A percentile compares a stretch with the other conserved stretches of the same genome.
Conservation (phyloP, 2,888 invertebrate genomes). For the Caenorhabditis afra region DNA sequence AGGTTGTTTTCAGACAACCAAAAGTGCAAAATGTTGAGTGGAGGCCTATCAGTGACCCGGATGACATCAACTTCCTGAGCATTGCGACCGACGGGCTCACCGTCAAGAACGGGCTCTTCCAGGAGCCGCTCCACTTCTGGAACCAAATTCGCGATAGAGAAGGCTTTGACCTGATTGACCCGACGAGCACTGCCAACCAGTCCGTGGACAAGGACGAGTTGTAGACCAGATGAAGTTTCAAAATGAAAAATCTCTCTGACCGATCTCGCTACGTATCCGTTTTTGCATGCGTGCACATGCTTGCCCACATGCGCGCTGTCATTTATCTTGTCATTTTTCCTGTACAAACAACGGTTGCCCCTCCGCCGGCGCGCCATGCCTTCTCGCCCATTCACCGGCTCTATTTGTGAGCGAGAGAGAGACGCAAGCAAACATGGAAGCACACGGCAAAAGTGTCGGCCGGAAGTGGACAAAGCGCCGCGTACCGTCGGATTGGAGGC, state of each 20-base stretch:
- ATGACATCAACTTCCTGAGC: slow-evolving; percentile 49
- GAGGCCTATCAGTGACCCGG: slow-evolving; percentile 40
- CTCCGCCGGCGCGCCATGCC: slow-evolving; percentile 1
- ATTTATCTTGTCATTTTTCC: slow-evolving; percentile 54
- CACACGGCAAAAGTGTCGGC: slow-evolving; percentile 39
- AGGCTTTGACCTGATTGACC: slow-evolving; percentile 53
- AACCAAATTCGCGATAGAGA: slow-evolving; percentile 30
- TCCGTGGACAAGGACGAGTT: slow-evolving; percentile 16
- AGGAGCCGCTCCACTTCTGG: slow-evolving; percentile 44
- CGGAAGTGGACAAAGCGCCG: background rate
- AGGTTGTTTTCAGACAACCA: slow-evolving; percentile 31
- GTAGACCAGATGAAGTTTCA: slow-evolving; percentile 4
- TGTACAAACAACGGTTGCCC: slow-evolving; percentile 38
- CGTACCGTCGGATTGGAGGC: background rate
- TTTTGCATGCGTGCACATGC: slow-evolving; percentile 5
- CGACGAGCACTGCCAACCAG: slow-evolving; percentile 10
- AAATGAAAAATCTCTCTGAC: background rate
- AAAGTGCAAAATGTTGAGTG: slow-evolving; percentile 40
- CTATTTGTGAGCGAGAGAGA: slow-evolving; percentile 33
- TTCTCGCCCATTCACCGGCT: slow-evolving; percentile 6
- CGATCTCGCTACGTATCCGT: background rate
- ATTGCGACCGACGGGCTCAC: slow-evolving; percentile 27
- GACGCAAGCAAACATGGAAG: slow-evolving; percentile 41
- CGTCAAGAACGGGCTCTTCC: slow-evolving; percentile 46
- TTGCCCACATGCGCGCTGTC: slow-evolving; percentile 15